These are phyloP conservation scores for roundworm (Caenorhabditis elegans) DNA, from an alignment of 1,140 invertebrate genomes.

Conservation along the genomic window WBcel235 BX284606.5:2477001-2477500, in stretches of 20 bases:
- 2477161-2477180: neutral
- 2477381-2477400: slow-evolving; percentile 50
- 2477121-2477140: neutral
- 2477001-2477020: slow-evolving; percentile 27
- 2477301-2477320: slow-evolving; percentile 38
- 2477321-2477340: slow-evolving; percentile 41
- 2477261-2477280: slow-evolving; percentile 13
- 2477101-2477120: neutral
- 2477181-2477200: no score
- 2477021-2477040: slow-evolving; percentile 32
- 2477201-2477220: no score
- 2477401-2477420: slow-evolving; percentile 52
- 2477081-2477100: slow-evolving; percentile 4
- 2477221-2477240: neutral
- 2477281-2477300: slow-evolving; percentile 5
- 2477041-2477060: slow-evolving; percentile 28
- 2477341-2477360: slow-evolving; percentile 29
- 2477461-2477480: neutral
- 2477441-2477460: slow-evolving; percentile 39
- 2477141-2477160: neutral
- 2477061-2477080: slow-evolving; percentile 18
- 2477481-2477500: neutral
- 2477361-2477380: slow-evolving; percentile 35
- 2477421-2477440: slow-evolving; percentile 52
- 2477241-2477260: slow-evolving; percentile 2